Base-by-base conservation (phyloP, 2,113 vertebrate genomes). In the Anguilla japonica region DNA sequence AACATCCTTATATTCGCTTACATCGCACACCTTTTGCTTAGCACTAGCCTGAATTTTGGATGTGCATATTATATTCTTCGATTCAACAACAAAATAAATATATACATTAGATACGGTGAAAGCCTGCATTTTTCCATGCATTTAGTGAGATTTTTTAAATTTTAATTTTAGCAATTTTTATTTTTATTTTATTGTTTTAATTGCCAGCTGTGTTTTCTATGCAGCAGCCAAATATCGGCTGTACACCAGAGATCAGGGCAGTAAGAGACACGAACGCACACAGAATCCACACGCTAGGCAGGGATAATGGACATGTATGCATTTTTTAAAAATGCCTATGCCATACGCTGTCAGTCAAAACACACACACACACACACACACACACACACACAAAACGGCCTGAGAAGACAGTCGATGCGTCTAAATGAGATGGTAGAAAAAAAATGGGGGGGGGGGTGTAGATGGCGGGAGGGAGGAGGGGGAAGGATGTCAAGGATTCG, bases 401-500 rank as follows among this genome's bases (percentile, higher is more conserved):
- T 95, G 97, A 97, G 96, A 96, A 97, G 97, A 98, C 97, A 98
- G 97, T 97, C 96, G 96, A 95, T 96, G 97, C 96, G 96, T 97
- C 97, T 98, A 97, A 98, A 98, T 98, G 97, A 98, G 97, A 97
- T 96, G 96, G 96, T 97, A 95, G 94, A 92, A 90, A 20, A 26
- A 20, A 9, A 20, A 26, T 1, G 0, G 41, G 80, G 16, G 20
- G 39, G 41, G 92, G 94, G 92, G 95, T 89, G 40, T 50, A 39
- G 43, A 14, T 22, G 46, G 41, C 46, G 43, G 86, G 87, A 81
- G 43, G 91, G 93, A 95, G 91, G 93, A 95, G 92, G 92, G 95
- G 94, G 95, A 96, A 96, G 97, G 97, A 96, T 99, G 97, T 98
- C 97, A 98, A 98, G 98, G 97, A 99, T 99, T 97, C 96, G 93